phyloP scores from a whole-genome alignment of 1,140 invertebrate species.

The Spodoptera litura region DNA sequence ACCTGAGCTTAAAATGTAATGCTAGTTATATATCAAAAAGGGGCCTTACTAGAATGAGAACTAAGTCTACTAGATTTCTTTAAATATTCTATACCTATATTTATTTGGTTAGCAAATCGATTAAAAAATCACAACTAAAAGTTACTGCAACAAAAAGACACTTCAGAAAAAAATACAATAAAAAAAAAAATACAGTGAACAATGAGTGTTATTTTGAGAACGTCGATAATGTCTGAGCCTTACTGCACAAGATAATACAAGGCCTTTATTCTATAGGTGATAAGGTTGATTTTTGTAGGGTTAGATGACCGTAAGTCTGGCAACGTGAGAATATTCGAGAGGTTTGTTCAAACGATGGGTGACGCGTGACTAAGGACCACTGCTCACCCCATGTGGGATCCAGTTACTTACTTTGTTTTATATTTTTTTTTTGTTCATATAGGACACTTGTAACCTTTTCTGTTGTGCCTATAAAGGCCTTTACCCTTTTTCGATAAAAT shows the following conservation, averaged over 20 bases:
- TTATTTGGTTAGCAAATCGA: no score
- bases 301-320: background rate
- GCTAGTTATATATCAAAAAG: no score
- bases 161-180: constrained; percentile 6
- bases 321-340: constrained; percentile 31
- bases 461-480: background rate
- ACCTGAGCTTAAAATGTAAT: no score
- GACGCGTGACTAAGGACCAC: constrained; percentile 34
- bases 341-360: constrained; percentile 24
- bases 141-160: background rate
- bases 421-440: constrained; percentile 34
- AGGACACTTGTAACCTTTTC: constrained; percentile 21
- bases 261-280: background rate
- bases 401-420: constrained; percentile 31
- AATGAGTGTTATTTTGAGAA: constrained; percentile 18
- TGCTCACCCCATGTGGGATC: constrained; percentile 21
- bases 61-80: no score
- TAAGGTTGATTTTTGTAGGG: no score
- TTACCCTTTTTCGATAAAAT: constrained; percentile 5
- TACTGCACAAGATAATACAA: background rate
- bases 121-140: no score
- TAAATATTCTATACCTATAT: no score
- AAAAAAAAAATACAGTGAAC: background rate
- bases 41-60: no score
- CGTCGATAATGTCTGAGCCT: constrained; percentile 11